A percentile compares a stretch with the other conserved stretches of the same genome.
Evolutionary conservation across 1,140 invertebrate species (phyloP).

Genomic region (Trigoniulus corallinus): DNA sequence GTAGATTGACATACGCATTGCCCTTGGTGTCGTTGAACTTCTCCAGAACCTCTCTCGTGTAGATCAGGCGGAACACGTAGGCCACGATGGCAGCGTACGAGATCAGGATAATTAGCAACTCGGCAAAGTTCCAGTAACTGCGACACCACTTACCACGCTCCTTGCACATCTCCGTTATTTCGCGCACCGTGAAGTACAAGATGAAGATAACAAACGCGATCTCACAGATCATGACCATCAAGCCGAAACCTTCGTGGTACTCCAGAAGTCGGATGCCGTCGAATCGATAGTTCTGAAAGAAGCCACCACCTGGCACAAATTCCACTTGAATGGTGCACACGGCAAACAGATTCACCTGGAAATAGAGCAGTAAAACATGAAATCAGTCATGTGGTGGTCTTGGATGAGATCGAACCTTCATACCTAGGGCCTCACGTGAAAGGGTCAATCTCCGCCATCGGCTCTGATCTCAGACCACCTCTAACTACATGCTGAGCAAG

Average conservation of each 20-base stretch:
- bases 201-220: conserved; percentile 27
- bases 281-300: conserved; percentile 31
- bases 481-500: not conserved
- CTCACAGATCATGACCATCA: conserved; percentile 25
- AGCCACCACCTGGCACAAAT: conserved; percentile 32
- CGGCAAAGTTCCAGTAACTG: conserved; percentile 31
- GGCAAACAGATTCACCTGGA: conserved; percentile 31
- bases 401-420: not conserved
- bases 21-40: conserved; percentile 29
- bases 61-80: conserved; percentile 26
- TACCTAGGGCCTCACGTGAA: not conserved
- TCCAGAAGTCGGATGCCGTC: conserved; percentile 28
- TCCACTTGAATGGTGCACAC: conserved; percentile 32
- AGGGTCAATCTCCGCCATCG: not conserved
- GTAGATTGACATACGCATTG: conserved; percentile 34
- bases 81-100: conserved; percentile 25
- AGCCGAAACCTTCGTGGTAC: conserved; percentile 22
- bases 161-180: conserved; percentile 19
- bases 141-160: conserved; percentile 21
- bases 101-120: conserved; percentile 26
- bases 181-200: conserved; percentile 31
- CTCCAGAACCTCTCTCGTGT: conserved; percentile 21
- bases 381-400: not conserved
- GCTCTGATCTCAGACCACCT: not conserved
- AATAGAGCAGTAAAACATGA: not conserved